Conservation (phyloP, 2,888 invertebrate genomes). For the Drosophila nr. perissopoda region DNA sequence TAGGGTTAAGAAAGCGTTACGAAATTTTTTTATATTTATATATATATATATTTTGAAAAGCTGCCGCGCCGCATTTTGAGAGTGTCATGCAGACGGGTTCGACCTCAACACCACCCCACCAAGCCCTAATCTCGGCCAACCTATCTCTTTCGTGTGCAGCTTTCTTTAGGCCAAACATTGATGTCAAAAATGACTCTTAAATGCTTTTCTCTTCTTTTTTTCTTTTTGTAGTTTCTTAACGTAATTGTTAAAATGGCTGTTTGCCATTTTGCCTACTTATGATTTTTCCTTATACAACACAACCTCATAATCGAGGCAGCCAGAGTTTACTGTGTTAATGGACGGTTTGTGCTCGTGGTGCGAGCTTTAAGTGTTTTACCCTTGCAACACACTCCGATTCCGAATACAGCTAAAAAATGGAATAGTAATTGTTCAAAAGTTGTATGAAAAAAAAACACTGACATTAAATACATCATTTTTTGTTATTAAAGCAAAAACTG, state of each 20-base stretch:
- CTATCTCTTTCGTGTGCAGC: slow-evolving; percentile 7
- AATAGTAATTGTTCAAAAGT: slow-evolving; percentile 46
- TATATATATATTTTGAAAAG: slow-evolving; percentile 53
- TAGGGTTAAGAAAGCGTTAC: slow-evolving; percentile 75
- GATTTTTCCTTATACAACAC: slow-evolving; percentile 22
- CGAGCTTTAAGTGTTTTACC: slow-evolving; percentile 62
- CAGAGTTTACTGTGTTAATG: slow-evolving; percentile 76
- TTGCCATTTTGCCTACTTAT: slow-evolving; percentile 63
- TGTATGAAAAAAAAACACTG: slow-evolving; percentile 1
- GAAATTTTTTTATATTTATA: slow-evolving; percentile 55
- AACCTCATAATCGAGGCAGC: slow-evolving; percentile 31
- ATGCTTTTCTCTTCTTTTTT: slow-evolving; percentile 23
- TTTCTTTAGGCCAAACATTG: slow-evolving; percentile 54
- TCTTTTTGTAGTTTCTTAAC: slow-evolving; percentile 33
- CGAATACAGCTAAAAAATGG: slow-evolving; percentile 16
- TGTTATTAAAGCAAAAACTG: neutral
- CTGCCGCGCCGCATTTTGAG: slow-evolving; percentile 30
- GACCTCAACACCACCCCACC: slow-evolving; percentile 26
- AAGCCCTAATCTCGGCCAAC: neutral
- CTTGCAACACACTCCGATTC: slow-evolving; percentile 59
- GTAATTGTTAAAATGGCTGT: slow-evolving; percentile 51
- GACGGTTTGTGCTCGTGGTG: slow-evolving; percentile 61
- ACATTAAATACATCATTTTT: neutral
- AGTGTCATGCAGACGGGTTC: slow-evolving; percentile 31
- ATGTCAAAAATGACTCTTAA: slow-evolving; percentile 62